A percentile compares a stretch with the other conserved stretches of the same genome.
Evolutionary conservation across 2,113 vertebrate genomes (phyloP).

Genomic region (Hyperoodon ampullatus): DNA sequence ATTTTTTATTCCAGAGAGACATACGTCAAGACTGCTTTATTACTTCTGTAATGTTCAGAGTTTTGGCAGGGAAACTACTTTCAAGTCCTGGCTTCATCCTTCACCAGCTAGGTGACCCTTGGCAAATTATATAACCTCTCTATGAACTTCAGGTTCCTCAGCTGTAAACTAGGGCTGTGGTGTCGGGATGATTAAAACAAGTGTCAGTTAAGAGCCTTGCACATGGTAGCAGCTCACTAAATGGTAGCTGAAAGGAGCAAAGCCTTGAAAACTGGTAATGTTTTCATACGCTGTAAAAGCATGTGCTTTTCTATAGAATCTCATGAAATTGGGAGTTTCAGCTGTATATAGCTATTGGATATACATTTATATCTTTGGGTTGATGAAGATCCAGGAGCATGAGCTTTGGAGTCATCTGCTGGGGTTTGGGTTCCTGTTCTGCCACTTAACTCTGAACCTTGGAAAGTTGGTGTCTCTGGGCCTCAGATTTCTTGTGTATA

Average conservation of each 20-base stretch:
- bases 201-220: background rate
- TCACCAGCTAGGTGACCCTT: background rate
- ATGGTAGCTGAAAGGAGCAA: background rate
- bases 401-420: background rate
- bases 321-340: slow-evolving; percentile 21
- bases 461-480: background rate
- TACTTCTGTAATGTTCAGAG: slow-evolving; percentile 18
- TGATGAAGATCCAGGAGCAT: slow-evolving; percentile 7
- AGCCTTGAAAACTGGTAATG: background rate
- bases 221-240: background rate
- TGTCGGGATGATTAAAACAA: background rate
- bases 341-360: background rate
- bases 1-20: slow-evolving; percentile 17
- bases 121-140: background rate
- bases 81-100: background rate
- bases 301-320: background rate
- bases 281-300: background rate
- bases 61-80: slow-evolving; percentile 20
- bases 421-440: background rate
- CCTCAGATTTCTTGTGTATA: background rate
- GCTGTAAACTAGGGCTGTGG: background rate
- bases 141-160: background rate
- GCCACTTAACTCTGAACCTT: background rate
- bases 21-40: slow-evolving; percentile 10
- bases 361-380: slow-evolving; percentile 4